Conservation (phyloP, 2,888 invertebrate genomes). For the Ichneumoninae sp. region DNA sequence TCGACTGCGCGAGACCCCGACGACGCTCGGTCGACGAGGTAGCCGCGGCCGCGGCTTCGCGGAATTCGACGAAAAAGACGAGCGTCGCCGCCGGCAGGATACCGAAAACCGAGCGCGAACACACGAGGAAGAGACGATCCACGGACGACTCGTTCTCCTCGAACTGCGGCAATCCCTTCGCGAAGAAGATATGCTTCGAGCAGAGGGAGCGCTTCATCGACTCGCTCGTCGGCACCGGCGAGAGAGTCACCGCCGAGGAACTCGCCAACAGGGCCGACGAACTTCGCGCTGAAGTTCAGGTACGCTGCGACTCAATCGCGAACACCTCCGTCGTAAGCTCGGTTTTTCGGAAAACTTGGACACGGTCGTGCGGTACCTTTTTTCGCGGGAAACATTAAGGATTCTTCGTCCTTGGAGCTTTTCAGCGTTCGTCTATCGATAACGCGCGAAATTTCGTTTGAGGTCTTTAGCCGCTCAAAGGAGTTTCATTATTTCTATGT, state of each 20-base stretch:
- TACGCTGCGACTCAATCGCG: slow-evolving; percentile 53
- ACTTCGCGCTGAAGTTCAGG: slow-evolving; percentile 81
- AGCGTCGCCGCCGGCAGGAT: slow-evolving; percentile 63
- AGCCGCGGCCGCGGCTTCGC: slow-evolving; percentile 73
- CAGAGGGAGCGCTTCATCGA: slow-evolving; percentile 81
- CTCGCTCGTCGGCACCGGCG: slow-evolving; percentile 78
- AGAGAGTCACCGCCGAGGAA: slow-evolving; percentile 80
- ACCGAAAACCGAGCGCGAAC: slow-evolving; percentile 57
- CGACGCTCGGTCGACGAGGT: slow-evolving; percentile 52
- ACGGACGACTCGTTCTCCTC: slow-evolving; percentile 72
- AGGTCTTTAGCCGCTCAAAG: too few relatives aligned
- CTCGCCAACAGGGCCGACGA: slow-evolving; percentile 79
- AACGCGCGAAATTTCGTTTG: too few relatives aligned
- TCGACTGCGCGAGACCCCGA: slow-evolving; percentile 46
- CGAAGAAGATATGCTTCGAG: slow-evolving; percentile 79
- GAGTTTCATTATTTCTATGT: too few relatives aligned
- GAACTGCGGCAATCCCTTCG: slow-evolving; percentile 70
- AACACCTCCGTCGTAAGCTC: background rate
- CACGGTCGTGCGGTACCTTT: too few relatives aligned
- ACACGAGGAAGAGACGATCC: slow-evolving; percentile 71
- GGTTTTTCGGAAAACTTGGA: too few relatives aligned
- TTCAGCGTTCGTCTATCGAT: too few relatives aligned
- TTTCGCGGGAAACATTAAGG: too few relatives aligned
- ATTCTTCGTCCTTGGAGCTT: too few relatives aligned
- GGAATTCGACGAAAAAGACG: slow-evolving; percentile 73